Base-by-base conservation (phyloP, 2,113 vertebrate genomes). In the Dasypus novemcinctus region DNA sequence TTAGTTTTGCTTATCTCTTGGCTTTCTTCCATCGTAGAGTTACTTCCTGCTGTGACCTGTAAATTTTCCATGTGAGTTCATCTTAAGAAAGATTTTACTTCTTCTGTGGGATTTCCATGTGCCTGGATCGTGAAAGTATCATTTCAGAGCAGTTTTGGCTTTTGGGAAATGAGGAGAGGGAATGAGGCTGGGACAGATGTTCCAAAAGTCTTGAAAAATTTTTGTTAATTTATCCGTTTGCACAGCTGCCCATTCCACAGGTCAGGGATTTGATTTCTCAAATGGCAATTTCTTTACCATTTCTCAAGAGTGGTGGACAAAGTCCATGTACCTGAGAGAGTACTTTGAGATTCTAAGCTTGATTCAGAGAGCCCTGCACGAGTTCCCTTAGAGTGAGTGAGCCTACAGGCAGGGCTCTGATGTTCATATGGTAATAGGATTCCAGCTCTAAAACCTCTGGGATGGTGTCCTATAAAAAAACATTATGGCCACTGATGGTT, bases 11-110 rank as follows among this genome's bases (percentile, higher is more conserved):
- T 85, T 79, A 63, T 61, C 38, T 38, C 14, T 36, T 86, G 52
- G 52, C 5, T 76, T 93, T 90, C 80, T 64, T 72, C 95, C 46
- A 36, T 43, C 33, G 29, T 86, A 68, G 36, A 95, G 43, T 85
- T 52, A 79, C 83, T 81, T 80, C 49, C 23, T 80, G 75, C 64
- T 20, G 25, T 25, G 36, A 54, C 29, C 52, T 83, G 20, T 69
- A 76, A n/a, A 75, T 66, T 91, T 95, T 71, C 52, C 69, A 14
- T 80, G 52, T 92, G 66, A 90, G 59, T 5, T 92, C 23, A 78
- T 68, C 95, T 95, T 85, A 54, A 93, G 69, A 36, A 96, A 96
- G 38, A 14, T 57, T 84, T 31, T 76, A 46, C 46, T 43, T 31
- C 87, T 69, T 84, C 49, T 91, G 29, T 87, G 49, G 36, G 49